phyloP scores from a whole-genome alignment of 2,113 vertebrate genomes.

The Crocuta crocuta region DNA sequence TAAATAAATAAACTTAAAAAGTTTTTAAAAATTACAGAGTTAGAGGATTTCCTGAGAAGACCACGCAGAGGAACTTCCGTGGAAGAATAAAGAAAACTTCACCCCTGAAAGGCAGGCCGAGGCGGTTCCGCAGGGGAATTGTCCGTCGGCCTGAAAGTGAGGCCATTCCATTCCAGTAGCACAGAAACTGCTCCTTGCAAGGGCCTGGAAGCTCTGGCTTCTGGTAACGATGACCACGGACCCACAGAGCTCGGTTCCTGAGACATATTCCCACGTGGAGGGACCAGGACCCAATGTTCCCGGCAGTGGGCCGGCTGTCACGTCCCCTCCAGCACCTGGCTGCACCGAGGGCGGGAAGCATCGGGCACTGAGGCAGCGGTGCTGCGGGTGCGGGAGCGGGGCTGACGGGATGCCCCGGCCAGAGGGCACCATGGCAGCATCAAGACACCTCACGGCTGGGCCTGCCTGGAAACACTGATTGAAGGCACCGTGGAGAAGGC shows the following conservation, averaged over 20 bases:
- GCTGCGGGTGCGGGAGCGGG: not conserved
- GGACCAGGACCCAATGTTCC: not conserved
- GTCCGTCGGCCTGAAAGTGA: not conserved
- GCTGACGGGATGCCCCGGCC: not conserved
- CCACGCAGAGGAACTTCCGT: not conserved
- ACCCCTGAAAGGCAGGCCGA: not conserved
- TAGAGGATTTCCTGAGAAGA: not conserved
- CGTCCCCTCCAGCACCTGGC: fast-evolving
- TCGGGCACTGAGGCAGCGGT: fast-evolving
- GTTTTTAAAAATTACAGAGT: not conserved
- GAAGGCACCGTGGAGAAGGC: fast-evolving
- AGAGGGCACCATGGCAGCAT: too few relatives aligned
- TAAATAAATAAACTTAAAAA: too few relatives aligned
- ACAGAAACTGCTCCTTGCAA: too few relatives aligned
- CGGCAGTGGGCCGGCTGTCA: too few relatives aligned
- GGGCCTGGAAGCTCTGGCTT: fast-evolving
- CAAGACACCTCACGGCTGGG: not conserved
- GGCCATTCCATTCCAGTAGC: too few relatives aligned
- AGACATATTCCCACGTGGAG: fast-evolving
- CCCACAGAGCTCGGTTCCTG: not conserved
- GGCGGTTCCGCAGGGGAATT: not conserved
- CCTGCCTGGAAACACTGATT: not conserved
- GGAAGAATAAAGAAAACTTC: not conserved
- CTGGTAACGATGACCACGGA: fast-evolving
- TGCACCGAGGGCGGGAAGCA: not conserved